Evolutionary conservation across 2,113 vertebrate genomes (phyloP).

Genomic region (Osmerus eperlanus): DNA sequence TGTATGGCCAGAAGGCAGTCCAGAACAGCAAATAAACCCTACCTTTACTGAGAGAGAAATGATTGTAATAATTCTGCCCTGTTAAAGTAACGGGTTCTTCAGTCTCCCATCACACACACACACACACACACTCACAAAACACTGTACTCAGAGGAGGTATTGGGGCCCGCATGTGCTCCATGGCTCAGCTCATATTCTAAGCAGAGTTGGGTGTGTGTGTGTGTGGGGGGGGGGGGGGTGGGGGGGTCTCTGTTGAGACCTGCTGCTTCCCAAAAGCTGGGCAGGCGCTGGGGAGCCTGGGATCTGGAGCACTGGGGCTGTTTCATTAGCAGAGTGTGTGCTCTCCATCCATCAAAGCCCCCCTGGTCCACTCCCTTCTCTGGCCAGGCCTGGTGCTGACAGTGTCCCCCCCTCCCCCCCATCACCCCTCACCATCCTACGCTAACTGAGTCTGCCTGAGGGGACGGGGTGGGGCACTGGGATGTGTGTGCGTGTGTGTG

Average conservation of each 20-base stretch:
- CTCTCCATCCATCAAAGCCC: slow-evolving; percentile 15
- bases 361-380: not conserved
- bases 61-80: slow-evolving; percentile 10
- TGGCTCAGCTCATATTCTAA: slow-evolving; percentile 3
- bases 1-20: not conserved
- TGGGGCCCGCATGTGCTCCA: not conserved
- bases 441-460: not conserved
- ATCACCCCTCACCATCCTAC: not conserved
- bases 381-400: not conserved
- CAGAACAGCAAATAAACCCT: slow-evolving; percentile 14
- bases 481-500: slow-evolving; percentile 2
- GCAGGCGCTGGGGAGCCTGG: no score
- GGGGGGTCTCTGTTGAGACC: not conserved
- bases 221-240: not conserved
- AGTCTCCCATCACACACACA: not conserved
- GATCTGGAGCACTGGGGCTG: not conserved
- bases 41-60: slow-evolving; percentile 4
- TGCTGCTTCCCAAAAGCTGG: not conserved
- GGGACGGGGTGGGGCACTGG: not conserved
- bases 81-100: slow-evolving; percentile 1
- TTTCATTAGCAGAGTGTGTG: slow-evolving; percentile 10
- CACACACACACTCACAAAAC: not conserved
- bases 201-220: not conserved
- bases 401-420: not conserved
- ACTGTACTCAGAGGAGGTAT: not conserved